A percentile compares a stretch with the other conserved stretches of the same genome.
Evolutionary conservation across 1,140 invertebrate genomes (phyloP).

Genomic region (Lordiphosa clarofinis): DNA sequence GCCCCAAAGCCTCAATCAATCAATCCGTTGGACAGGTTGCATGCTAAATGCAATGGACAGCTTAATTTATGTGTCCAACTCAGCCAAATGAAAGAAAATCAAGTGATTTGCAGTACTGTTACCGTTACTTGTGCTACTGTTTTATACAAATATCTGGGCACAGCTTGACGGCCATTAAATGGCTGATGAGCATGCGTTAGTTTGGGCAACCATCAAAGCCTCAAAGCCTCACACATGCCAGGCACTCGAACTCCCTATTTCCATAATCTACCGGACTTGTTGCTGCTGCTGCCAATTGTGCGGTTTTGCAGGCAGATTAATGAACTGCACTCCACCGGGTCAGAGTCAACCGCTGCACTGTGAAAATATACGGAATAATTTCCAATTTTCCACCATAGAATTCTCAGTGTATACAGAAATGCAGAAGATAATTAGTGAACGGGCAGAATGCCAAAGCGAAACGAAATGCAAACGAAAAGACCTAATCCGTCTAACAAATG

Average conservation of each 20-base stretch:
- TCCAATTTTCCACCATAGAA: neutral
- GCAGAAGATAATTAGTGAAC: neutral
- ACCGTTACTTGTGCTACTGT: slow-evolving; percentile 20
- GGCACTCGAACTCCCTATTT: slow-evolving; percentile 4
- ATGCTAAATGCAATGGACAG: slow-evolving; percentile 10
- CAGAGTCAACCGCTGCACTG: too few relatives aligned
- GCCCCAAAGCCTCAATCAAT: slow-evolving; percentile 9
- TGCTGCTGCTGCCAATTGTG: slow-evolving; percentile 29
- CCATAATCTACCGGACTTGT: neutral
- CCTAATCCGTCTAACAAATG: neutral
- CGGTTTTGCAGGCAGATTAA: slow-evolving; percentile 35
- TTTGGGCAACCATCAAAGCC: neutral
- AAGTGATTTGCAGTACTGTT: slow-evolving; percentile 25
- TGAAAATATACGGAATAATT: too few relatives aligned
- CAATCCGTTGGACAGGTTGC: slow-evolving; percentile 11
- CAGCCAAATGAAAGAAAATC: slow-evolving; percentile 1
- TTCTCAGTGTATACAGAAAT: neutral
- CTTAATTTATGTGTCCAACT: slow-evolving; percentile 20
- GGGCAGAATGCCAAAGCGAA: neutral
- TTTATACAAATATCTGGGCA: slow-evolving; percentile 4
- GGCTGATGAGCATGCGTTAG: slow-evolving; percentile 4
- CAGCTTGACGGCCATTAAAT: slow-evolving; percentile 26
- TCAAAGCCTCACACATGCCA: neutral
- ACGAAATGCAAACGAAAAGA: neutral
- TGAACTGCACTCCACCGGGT: slow-evolving; percentile 13